Conservation (phyloP, 2,113 vertebrate genomes). For the Onychostruthus taczanowskii region DNA sequence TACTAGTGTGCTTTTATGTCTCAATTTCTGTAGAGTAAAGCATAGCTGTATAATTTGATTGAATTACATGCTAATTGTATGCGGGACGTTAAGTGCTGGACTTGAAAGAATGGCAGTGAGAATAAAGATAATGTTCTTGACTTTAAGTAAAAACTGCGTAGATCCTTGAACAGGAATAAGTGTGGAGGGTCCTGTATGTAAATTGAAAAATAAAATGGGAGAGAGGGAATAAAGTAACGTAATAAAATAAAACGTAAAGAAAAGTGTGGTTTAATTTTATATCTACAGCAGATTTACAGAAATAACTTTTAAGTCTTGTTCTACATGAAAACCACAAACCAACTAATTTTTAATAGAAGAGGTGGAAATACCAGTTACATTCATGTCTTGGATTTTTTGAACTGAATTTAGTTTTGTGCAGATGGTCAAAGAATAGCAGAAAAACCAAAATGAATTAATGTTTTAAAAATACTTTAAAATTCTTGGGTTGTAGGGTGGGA, state of each 20-base stretch:
- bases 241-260: background rate
- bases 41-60: conserved; percentile 15
- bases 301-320: background rate
- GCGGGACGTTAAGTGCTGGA: background rate
- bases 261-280: conserved; percentile 2
- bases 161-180: background rate
- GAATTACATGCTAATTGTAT: conserved; percentile 2
- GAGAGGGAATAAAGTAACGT: background rate
- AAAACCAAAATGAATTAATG: background rate
- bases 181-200: conserved; percentile 8
- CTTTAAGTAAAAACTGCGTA: background rate
- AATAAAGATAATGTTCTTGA: conserved; percentile 46
- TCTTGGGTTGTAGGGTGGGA: background rate
- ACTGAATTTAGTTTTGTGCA: background rate
- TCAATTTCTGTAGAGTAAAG: conserved; percentile 18
- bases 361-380: background rate
- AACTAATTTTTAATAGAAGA: background rate
- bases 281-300: background rate
- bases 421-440: background rate
- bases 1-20: background rate
- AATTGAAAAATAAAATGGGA: background rate
- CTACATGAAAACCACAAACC: background rate
- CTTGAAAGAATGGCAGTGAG: conserved; percentile 11
- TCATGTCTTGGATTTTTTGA: background rate
- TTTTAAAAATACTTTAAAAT: background rate